Conservation (phyloP, 2,113 vertebrate genomes). For the Aix galericulata region DNA sequence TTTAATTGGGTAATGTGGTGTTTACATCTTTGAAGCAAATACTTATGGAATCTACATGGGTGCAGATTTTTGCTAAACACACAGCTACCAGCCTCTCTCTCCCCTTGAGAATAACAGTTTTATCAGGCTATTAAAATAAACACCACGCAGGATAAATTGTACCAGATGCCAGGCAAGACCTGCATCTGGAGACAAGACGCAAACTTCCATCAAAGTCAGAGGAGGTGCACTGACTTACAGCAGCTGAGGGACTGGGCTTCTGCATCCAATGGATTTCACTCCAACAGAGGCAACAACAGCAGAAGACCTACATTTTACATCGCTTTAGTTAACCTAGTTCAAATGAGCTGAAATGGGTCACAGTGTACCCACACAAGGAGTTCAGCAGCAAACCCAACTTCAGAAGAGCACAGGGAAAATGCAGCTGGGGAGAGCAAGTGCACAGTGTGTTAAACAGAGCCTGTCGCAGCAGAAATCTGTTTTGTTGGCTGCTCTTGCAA, state of each 20-base stretch:
- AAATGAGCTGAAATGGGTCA: slow-evolving; percentile 61
- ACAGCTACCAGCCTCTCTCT: background rate
- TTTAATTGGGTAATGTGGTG: slow-evolving; percentile 61
- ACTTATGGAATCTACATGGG: slow-evolving; percentile 15
- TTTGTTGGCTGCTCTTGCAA: background rate
- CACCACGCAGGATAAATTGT: background rate
- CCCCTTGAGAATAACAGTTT: slow-evolving; percentile 11
- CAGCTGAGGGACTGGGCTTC: background rate
- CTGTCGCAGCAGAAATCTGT: background rate
- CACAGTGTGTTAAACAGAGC: background rate
- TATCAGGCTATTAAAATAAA: slow-evolving; percentile 35
- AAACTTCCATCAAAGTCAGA: slow-evolving; percentile 10
- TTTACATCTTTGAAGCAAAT: slow-evolving; percentile 64
- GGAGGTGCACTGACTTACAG: background rate
- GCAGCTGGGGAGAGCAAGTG: background rate
- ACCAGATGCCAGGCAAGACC: background rate
- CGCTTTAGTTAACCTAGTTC: slow-evolving; percentile 61
- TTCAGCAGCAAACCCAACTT: slow-evolving; percentile 40
- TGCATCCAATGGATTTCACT: background rate
- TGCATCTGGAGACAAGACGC: background rate
- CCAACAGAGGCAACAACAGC: background rate
- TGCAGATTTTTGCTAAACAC: slow-evolving; percentile 25
- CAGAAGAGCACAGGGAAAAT: slow-evolving; percentile 34
- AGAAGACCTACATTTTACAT: slow-evolving; percentile 50
- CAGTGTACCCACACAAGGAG: slow-evolving; percentile 58